Percentiles rank a stretch among this genome's conserved stretches.
These are phyloP conservation scores for Polypterus senegalus DNA, from an alignment of 2,113 vertebrate genomes.

Conservation along the genomic window DNA sequence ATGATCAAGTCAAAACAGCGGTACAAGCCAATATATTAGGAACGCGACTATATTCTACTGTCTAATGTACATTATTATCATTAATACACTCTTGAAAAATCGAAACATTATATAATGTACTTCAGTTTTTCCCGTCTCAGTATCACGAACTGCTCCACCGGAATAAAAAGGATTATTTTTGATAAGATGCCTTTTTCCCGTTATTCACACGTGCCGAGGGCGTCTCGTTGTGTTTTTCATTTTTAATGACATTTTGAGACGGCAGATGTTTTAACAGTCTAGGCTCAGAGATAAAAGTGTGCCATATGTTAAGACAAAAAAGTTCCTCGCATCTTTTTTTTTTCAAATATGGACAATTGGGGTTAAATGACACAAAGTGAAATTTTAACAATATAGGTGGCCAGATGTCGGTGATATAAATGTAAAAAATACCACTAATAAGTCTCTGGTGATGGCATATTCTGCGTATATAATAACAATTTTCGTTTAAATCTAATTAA, in stretches of 20 bases:
- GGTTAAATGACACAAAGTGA: slow-evolving; percentile 16
- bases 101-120: too few relatives aligned
- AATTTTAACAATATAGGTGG: slow-evolving; percentile 8
- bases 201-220: slow-evolving; percentile 11
- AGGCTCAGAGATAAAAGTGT: slow-evolving; percentile 13
- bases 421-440: neutral
- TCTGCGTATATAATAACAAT: neutral
- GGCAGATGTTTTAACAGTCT: slow-evolving; percentile 16
- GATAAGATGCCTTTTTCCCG: neutral
- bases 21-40: too few relatives aligned
- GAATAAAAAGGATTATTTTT: too few relatives aligned
- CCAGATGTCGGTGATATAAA: slow-evolving; percentile 15
- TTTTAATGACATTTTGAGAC: slow-evolving; percentile 18
- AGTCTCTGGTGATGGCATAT: neutral
- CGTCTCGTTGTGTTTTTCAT: slow-evolving; percentile 17
- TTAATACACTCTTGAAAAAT: too few relatives aligned
- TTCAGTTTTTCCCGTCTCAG: too few relatives aligned
- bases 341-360: slow-evolving; percentile 9
- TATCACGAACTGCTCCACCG: too few relatives aligned
- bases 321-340: slow-evolving; percentile 15
- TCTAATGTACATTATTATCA: too few relatives aligned
- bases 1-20: too few relatives aligned
- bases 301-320: slow-evolving; percentile 17
- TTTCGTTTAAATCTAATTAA: neutral
- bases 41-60: too few relatives aligned